These are phyloP conservation scores for Sphaeridia pumilis DNA, from an alignment of 2,888 invertebrate genomes.

Conservation along the genomic window DNA sequence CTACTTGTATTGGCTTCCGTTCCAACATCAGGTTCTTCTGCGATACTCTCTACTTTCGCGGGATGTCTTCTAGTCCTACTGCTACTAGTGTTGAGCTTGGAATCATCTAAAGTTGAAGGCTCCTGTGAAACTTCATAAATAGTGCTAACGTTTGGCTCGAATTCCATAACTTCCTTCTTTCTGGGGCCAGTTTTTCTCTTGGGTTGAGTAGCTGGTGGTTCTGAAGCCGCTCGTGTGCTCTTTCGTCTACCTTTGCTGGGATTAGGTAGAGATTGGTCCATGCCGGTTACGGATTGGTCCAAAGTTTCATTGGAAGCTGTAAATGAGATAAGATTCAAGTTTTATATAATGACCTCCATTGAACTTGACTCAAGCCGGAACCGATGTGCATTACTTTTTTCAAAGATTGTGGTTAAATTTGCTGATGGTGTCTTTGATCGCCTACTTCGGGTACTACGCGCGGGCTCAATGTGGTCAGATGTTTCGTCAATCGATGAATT, in stretches of 20 bases:
- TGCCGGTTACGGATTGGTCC: no score
- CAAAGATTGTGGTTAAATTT: neutral
- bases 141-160: constrained; percentile 25
- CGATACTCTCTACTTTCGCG: neutral
- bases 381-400: neutral
- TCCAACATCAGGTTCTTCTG: constrained; percentile 2
- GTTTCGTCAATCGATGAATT: neutral
- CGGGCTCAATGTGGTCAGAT: neutral
- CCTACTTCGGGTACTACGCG: neutral
- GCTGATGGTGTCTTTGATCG: neutral
- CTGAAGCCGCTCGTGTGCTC: constrained; percentile 1
- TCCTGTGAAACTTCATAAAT: constrained; percentile 19
- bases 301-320: no score
- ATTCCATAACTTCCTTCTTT: constrained; percentile 3
- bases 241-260: neutral
- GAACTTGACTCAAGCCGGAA: neutral
- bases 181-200: neutral
- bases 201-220: constrained; percentile 1
- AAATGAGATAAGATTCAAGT: neutral
- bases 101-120: neutral
- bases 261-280: neutral
- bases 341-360: neutral
- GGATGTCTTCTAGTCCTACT: constrained; percentile 5
- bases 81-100: constrained; percentile 3
- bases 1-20: neutral